phyloP scores from a whole-genome alignment of 1,140 invertebrate genomes.

The Ladona fulva region DNA sequence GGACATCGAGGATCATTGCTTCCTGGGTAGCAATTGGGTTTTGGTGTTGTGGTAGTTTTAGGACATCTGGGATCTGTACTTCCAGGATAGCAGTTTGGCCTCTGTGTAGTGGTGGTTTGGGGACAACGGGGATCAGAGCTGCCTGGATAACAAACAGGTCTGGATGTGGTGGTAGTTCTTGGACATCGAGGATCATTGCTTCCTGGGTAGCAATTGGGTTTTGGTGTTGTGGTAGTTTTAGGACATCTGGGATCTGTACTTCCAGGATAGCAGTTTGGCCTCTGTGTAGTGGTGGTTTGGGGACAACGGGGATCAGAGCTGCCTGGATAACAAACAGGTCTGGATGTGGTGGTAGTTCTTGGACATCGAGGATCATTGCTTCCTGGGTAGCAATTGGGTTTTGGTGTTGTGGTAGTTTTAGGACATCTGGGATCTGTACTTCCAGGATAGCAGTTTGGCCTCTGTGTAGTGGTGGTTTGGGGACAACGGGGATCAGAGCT shows the following conservation, averaged over 20 bases:
- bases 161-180: conserved; percentile 18
- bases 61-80: conserved; percentile 31
- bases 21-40: conserved; percentile 26
- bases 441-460: conserved; percentile 23
- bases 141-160: conserved; percentile 32
- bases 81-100: conserved; percentile 31
- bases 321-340: conserved; percentile 32
- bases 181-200: conserved; percentile 34
- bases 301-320: conserved; percentile 34
- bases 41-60: conserved; percentile 18
- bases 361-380: conserved; percentile 23
- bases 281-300: conserved; percentile 30
- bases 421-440: conserved; percentile 19
- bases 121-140: conserved; percentile 34
- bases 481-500: conserved; percentile 21
- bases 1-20: conserved; percentile 28
- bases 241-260: conserved; percentile 28
- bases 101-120: conserved; percentile 24
- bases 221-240: conserved; percentile 17
- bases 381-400: conserved; percentile 23
- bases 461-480: conserved; percentile 15
- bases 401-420: conserved; percentile 18
- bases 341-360: conserved; percentile 21
- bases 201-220: conserved; percentile 26
- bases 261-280: conserved; percentile 27